Percentiles rank a stretch among this genome's conserved stretches.
Evolutionary conservation across 2,888 invertebrate species (phyloP).

Genomic region (Eutolmus rufibarbis): DNA sequence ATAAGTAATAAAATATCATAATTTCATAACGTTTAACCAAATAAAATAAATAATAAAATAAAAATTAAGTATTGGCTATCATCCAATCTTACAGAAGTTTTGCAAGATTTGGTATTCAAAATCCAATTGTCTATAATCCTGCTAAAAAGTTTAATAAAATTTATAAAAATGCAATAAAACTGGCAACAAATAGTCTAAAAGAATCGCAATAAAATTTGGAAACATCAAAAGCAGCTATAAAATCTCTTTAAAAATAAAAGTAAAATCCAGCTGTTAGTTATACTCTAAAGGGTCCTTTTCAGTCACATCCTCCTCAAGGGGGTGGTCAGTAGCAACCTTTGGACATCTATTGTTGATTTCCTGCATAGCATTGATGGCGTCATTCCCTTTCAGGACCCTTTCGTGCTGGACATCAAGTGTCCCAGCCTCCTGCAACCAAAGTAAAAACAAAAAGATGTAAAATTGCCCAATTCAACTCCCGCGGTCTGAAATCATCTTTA

Average conservation of each 20-base stretch:
- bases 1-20: too few species aligned
- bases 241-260: background rate
- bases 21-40: too few species aligned
- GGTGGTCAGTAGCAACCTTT: background rate
- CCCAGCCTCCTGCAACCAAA: constrained; percentile 22
- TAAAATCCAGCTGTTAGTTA: background rate
- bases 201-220: background rate
- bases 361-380: constrained; percentile 51
- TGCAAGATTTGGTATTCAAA: too few species aligned
- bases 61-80: too few species aligned
- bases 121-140: too few species aligned
- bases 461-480: background rate
- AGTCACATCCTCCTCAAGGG: background rate
- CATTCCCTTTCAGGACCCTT: constrained; percentile 54
- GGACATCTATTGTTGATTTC: background rate
- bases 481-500: constrained; percentile 52
- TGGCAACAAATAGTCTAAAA: background rate
- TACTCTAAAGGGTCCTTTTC: background rate
- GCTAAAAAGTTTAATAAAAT: background rate
- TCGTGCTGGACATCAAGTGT: constrained; percentile 56
- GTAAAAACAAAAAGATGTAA: background rate
- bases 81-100: too few species aligned
- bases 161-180: background rate
- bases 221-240: background rate
- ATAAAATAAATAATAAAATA: too few species aligned